These are phyloP conservation scores for Thecophora atra DNA, from an alignment of 2,888 invertebrate species.

Conservation along the genomic window DNA sequence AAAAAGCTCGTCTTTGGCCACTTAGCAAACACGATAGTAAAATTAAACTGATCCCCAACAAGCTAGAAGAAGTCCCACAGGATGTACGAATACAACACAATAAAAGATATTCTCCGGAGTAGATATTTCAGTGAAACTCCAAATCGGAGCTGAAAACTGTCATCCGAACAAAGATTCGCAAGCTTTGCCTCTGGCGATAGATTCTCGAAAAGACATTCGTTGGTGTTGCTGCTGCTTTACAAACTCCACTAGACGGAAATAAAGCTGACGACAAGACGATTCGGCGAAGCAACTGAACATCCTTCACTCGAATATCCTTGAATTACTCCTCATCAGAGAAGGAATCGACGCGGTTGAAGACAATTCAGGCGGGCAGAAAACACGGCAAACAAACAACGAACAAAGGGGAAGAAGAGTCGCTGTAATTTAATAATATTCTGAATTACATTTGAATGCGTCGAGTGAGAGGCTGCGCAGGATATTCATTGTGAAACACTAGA, in stretches of 20 bases:
- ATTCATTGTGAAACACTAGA: slow-evolving; percentile 21
- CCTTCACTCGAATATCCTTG: neutral
- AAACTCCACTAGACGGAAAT: slow-evolving; percentile 33
- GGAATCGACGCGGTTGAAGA: neutral
- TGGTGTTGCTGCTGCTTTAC: neutral
- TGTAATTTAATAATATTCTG: slow-evolving; percentile 23
- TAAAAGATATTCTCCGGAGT: no score
- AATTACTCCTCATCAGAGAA: neutral
- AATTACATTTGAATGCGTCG: slow-evolving; percentile 32
- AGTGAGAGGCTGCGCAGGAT: slow-evolving; percentile 11
- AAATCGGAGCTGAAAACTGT: no score
- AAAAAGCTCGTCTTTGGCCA: no score
- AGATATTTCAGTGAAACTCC: no score
- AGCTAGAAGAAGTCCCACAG: no score
- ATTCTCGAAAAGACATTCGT: no score
- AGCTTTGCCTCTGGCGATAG: no score
- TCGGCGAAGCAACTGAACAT: neutral
- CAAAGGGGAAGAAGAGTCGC: slow-evolving; percentile 4
- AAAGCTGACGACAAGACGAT: slow-evolving; percentile 38
- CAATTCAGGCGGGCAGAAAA: neutral
- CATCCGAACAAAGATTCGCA: no score
- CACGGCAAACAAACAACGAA: slow-evolving; percentile 18
- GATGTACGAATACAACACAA: no score
- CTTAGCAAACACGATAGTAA: no score
- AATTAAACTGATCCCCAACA: no score